Evolutionary conservation across 2,888 invertebrate species (phyloP), one percentile per base, ranked within the genome.

Genomic region (Chouioia cunea): DNA sequence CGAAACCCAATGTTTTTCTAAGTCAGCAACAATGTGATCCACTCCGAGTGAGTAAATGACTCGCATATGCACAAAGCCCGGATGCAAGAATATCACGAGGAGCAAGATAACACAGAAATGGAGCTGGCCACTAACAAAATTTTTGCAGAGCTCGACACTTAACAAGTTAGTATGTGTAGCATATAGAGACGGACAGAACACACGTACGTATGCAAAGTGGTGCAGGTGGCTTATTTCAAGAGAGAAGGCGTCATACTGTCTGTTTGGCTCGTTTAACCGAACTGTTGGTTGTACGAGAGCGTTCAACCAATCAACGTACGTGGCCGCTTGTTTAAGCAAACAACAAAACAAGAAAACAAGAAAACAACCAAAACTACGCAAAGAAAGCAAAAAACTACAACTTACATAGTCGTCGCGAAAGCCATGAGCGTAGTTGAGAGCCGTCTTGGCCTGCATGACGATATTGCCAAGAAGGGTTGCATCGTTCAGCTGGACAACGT

Each of bases 331-430:
- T 36, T 36, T 36, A 6, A 27, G 27, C 27, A 27, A 6, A 36
- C 4, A 36, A 36, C 27, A 36, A 6, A 36, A 12, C 10, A 36
- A 36, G 1, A 10, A 36, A 6, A 36, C 6, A 12, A 6, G 6
- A 4, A 27, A 27, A 6, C 3, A 27, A 27, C 4, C 3, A 27
- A 6, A 6, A 27, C 4, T 3, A 27, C 4, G 27, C 3, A 27
- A 47, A n/a, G 48, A 23, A 59, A 3, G 15, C n/a, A 53, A 10
- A 10, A 57, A 2, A 27, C 16, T 48, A 47, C 20, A 76, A 88
- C 88, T 88, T 82, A 89, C 89, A 76, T 86, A 88, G 73, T 85
- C 80, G 12, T 86, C 85, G 71, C 85, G 83, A 78, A 87, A 87
- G 65, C 79, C 76, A 67, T 85, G 79, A 4, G 87, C 87, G 67